Evolutionary conservation across 2,113 vertebrate species (phyloP).

Genomic region (Trochalopteron elliotii): DNA sequence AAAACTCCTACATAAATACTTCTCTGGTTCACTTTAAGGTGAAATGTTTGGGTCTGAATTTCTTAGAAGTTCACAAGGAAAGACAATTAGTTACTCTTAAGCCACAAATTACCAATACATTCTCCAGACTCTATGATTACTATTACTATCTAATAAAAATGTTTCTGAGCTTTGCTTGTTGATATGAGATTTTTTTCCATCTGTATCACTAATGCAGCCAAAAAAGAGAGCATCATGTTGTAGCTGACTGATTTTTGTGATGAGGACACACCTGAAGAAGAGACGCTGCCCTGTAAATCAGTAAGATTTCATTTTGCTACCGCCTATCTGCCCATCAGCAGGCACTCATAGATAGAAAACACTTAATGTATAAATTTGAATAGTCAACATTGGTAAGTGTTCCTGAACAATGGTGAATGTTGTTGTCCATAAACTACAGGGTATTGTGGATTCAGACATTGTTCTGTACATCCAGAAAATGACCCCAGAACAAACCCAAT

Average conservation of each 20-base stretch:
- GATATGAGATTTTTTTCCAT: not conserved
- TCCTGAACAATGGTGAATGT: not conserved
- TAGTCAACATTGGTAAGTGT: not conserved
- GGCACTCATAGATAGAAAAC: not conserved
- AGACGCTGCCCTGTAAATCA: not conserved
- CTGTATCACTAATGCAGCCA: not conserved
- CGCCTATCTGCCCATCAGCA: not conserved
- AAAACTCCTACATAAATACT: conserved; percentile 22
- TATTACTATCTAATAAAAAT: not conserved
- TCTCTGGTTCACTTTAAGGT: conserved; percentile 24
- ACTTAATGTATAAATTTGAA: not conserved
- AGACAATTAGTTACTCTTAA: not conserved
- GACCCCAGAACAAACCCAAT: not conserved
- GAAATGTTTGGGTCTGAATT: not conserved
- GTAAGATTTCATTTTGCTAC: not conserved
- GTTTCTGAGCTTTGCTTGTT: not conserved
- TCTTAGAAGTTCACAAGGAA: not conserved
- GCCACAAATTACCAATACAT: not conserved
- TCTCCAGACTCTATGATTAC: not conserved
- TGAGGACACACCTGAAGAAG: not conserved
- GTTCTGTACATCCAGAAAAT: not conserved
- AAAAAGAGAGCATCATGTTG: not conserved
- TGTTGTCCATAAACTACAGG: not conserved
- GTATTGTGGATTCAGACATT: not conserved
- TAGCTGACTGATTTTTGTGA: not conserved